phyloP scores from a whole-genome alignment of 2,113 vertebrate genomes.

The Mus spicilegus region DNA sequence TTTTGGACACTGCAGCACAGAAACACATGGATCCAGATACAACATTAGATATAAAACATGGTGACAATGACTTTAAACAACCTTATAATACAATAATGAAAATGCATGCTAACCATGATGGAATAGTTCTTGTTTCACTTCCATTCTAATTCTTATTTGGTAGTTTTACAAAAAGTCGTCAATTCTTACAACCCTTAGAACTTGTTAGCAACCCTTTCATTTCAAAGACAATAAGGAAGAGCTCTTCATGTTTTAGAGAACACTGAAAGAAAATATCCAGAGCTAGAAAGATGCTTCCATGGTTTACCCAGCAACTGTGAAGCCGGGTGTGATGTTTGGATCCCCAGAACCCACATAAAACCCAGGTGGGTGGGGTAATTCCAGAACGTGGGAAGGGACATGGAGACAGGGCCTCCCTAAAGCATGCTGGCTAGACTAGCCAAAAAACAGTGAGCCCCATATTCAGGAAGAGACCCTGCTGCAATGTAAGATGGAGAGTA shows the following conservation, averaged over 20 bases:
- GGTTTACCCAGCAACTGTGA: not conserved
- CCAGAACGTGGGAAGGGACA: not conserved
- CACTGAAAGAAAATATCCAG: constrained; percentile 15
- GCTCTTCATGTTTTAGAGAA: constrained; percentile 38
- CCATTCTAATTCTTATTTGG: not conserved
- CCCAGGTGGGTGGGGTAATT: not conserved
- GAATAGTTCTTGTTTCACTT: constrained; percentile 29
- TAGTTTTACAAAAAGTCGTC: constrained; percentile 58
- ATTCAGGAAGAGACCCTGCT: not conserved
- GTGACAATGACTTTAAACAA: constrained; percentile 21
- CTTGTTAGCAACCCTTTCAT: not conserved
- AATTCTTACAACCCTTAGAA: not conserved
- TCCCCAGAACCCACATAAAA: not conserved
- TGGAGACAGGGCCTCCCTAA: not conserved
- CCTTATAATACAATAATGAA: constrained; percentile 22
- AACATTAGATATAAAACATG: not conserved
- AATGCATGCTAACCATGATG: not conserved
- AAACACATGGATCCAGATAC: not conserved
- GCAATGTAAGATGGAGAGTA: not conserved
- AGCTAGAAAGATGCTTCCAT: not conserved
- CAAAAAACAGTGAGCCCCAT: not conserved
- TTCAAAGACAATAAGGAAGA: constrained; percentile 34
- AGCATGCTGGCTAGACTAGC: not conserved
- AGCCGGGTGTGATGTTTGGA: not conserved
- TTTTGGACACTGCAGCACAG: not conserved